Evolutionary conservation across 2,888 invertebrate species (phyloP), one percentile per base, ranked within the genome.

Genomic region (Nasonia oneida): DNA sequence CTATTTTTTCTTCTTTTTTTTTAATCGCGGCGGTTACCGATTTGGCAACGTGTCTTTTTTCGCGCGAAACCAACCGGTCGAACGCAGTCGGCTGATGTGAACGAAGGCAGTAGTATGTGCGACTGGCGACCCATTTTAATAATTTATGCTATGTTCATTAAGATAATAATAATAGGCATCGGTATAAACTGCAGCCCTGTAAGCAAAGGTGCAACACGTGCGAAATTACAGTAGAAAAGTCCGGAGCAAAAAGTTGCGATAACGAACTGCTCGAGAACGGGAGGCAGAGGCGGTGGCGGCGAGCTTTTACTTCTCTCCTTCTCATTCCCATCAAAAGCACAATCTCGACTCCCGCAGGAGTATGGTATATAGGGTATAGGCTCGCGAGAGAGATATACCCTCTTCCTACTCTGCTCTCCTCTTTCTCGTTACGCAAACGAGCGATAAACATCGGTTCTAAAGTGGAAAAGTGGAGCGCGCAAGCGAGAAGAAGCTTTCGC

Each of bases 391-490:
- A 84, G 79, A 8, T 71, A 83, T 81, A 81, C 82, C 39, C 87
- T 84, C 77, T 77, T 47, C 85, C n/a, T 78, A 37, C 37, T 37
- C 37, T 12, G 71, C 14, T 42, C 47, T 47, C 37, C 70, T 80
- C 75, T 84, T 86, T 81, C 84, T 80, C 84, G 86, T 75, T 83
- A 83, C 81, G 86, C 79, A 84, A 84, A 87, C 81, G 77, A 84
- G 86, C 86, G 88, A 88, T 84, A 83, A 87, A 86, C 87, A 87
- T 88, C 83, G 87, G 84, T 77, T 82, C 84, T 84, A 86, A 85
- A 87, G 84, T 87, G 83, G 87, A 84, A 87, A 84, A 84, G 86
- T 82, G 83, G 79, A 78, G 73, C 82, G 82, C 81, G 80, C 57
- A 47, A 23, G 87, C 87, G 84, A 81, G 83, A 73, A 76, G 86